Evolutionary conservation across 1,140 invertebrate genomes (phyloP).

Genomic region (Phenacoccus solenopsis): DNA sequence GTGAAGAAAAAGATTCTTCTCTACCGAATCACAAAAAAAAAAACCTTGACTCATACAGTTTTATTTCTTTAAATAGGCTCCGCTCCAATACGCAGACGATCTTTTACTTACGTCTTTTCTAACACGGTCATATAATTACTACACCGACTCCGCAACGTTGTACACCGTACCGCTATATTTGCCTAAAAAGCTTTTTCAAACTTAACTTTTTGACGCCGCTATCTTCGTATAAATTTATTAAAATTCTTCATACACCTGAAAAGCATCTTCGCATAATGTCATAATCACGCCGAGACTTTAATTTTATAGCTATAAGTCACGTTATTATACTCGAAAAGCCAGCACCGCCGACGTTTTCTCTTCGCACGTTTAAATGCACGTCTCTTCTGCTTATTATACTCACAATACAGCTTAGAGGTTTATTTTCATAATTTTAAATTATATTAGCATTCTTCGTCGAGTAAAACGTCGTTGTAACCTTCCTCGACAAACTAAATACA

Average conservation of each 20-base stretch:
- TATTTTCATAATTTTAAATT: no score
- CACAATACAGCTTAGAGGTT: neutral
- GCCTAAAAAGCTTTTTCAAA: no score
- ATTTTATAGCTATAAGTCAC: neutral
- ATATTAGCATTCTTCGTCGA: no score
- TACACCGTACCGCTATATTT: no score
- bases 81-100: no score
- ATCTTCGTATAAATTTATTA: neutral
- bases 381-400: neutral
- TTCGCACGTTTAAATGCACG: neutral
- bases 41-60: neutral
- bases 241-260: neutral
- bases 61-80: neutral
- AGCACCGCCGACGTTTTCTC: neutral
- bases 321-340: neutral
- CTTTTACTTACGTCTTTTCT: neutral
- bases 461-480: no score
- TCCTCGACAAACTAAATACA: no score
- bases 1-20: no score
- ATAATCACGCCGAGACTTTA: neutral
- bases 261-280: neutral
- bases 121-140: no score
- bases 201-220: no score
- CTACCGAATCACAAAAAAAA: neutral
- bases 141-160: no score